phyloP scores from a whole-genome alignment of 2,113 vertebrate species.

The Dasyprocta punctata region DNA sequence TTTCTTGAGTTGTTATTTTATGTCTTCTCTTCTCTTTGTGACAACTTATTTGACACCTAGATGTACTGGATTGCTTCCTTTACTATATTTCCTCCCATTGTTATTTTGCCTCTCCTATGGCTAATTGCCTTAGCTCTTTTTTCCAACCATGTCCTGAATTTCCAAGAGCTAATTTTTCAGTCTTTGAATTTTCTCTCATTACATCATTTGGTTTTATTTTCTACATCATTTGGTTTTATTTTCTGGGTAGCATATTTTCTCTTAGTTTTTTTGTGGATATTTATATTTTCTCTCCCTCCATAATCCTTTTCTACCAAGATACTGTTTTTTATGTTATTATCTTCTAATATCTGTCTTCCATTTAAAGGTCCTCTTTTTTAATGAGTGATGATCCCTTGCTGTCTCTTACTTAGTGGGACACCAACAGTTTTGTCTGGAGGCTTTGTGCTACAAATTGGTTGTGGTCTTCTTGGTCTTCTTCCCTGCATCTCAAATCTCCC shows the following conservation, averaged over 20 bases:
- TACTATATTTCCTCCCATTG: background rate
- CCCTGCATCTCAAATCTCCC: background rate
- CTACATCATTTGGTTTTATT: too few species aligned
- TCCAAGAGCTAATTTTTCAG: background rate
- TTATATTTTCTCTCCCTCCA: background rate
- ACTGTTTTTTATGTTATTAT: too few species aligned
- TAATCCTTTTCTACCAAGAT: background rate
- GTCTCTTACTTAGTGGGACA: background rate
- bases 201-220: too few species aligned
- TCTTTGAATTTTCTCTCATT: background rate
- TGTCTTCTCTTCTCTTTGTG: background rate
- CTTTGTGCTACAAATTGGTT: background rate
- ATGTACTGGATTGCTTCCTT: background rate
- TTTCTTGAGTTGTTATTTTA: background rate
- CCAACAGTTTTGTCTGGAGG: background rate
- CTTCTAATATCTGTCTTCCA: background rate
- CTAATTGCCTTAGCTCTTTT: background rate
- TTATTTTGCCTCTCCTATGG: background rate
- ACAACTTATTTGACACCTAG: background rate
- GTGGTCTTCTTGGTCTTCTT: background rate
- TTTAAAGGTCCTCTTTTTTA: background rate
- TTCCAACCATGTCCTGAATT: background rate
- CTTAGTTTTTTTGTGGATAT: background rate
- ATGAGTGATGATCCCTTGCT: background rate
- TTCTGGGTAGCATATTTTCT: background rate